Evolutionary conservation across 2,113 vertebrate species (phyloP), one percentile per base, ranked within the genome.

Genomic region (Puffinus mauretanicus): DNA sequence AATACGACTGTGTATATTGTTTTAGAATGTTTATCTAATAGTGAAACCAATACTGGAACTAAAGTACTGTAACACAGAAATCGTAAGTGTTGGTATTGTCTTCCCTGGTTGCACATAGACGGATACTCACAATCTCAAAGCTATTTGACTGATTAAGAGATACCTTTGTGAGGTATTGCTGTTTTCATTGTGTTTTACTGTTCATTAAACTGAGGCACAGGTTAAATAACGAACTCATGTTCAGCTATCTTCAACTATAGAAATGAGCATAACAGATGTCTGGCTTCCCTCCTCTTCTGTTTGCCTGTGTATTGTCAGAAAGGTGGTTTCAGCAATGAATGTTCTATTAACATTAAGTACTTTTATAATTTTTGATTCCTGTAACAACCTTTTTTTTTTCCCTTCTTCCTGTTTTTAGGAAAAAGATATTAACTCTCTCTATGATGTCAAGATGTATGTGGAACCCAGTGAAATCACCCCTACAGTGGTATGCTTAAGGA

Each of bases 391-490:
- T 32, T 6, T 21, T 2, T 57, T 85, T 83, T 83, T 46, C 22
- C 38, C 71, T 72, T 25, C 78, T 49, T 92, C 90, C 46, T 95
- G 42, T 78, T 94, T 92, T 67, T 97, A 99, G 99, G 99, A 99
- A 95, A 98, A 98, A 92, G 98, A 98, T 84, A 98, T 98, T 46
- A 98, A 98, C 78, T 98, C 98, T 10, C 98, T 99, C 61, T 99
- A 99, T 60, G 99, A 98, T 2, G 95, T 98, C 91, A 99, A 98
- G 95, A 98, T 98, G 71, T 99, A 99, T 7, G 99, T 99, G 97
- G 98, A 99, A 44, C 99, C 99, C 49, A 99, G 98, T 57, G 99
- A 99, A 97, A 99, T 99, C 72, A 99, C 98, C 29, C 98, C 98
- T 21, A 97, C 98, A 29, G 97, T 98, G 99, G 99, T 99, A 98